Conservation (phyloP, 2,797 vertebrate species). For the Sphenopsis melanotis region DNA sequence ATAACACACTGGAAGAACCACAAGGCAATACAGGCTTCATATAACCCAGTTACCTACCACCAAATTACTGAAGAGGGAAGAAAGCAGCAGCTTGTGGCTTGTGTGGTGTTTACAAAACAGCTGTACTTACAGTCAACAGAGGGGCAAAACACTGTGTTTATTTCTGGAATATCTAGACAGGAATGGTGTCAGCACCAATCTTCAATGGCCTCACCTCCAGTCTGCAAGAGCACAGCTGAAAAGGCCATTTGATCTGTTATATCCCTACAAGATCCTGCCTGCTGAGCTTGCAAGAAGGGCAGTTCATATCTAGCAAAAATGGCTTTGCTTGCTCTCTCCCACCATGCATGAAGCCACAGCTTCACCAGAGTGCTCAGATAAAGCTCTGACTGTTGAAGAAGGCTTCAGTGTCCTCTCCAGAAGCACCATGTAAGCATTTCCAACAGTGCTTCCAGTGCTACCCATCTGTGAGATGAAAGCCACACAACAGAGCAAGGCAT, state of each 20-base stretch:
- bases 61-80: not conserved
- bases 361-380: not conserved
- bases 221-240: not conserved
- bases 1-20: not conserved
- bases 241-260: fast-evolving
- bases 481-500: not conserved
- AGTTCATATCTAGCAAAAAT: not conserved
- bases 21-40: not conserved
- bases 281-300: not conserved
- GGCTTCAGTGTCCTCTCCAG: not conserved
- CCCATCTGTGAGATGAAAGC: not conserved
- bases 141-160: not conserved
- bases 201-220: not conserved
- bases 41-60: not conserved
- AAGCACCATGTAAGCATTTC: not conserved
- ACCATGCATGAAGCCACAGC: not conserved
- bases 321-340: not conserved
- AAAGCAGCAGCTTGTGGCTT: not conserved
- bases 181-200: not conserved
- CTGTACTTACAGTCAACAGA: not conserved
- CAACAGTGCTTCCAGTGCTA: not conserved
- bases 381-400: not conserved
- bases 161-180: not conserved
- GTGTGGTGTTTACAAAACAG: not conserved
- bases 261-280: not conserved